phyloP scores from a whole-genome alignment of 2,888 invertebrate genomes.

The Ametastegia equiseti region DNA sequence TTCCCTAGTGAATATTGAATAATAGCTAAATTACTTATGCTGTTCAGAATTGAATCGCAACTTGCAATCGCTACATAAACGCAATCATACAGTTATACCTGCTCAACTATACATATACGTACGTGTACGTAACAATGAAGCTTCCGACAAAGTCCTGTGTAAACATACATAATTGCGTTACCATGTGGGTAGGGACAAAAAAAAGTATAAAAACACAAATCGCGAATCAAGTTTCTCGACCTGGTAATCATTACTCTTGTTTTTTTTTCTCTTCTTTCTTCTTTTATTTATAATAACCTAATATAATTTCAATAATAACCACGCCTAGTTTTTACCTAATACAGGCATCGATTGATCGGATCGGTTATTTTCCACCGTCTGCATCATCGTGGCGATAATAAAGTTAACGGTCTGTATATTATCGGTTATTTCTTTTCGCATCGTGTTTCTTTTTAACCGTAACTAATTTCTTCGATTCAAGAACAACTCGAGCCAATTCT shows the following conservation, averaged over 20 bases:
- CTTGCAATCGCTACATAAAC: background rate
- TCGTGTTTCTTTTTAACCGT: background rate
- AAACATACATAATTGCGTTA: background rate
- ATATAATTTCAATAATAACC: no score
- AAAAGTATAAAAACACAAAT: background rate
- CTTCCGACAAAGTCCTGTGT: background rate
- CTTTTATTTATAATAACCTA: no score
- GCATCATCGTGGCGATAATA: background rate
- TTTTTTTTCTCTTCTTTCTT: background rate
- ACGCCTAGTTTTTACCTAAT: no score
- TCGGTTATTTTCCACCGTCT: background rate
- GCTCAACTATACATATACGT: background rate
- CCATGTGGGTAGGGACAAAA: background rate
- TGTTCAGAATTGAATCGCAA: background rate
- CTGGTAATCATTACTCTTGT: background rate
- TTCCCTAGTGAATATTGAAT: background rate
- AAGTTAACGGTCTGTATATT: background rate
- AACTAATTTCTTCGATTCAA: background rate
- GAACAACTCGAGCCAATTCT: background rate
- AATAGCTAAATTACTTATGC: background rate
- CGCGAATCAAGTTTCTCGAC: no score
- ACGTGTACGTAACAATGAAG: background rate
- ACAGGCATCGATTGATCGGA: background rate
- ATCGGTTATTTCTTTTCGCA: background rate
- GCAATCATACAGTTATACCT: background rate